Evolutionary conservation across 2,888 invertebrate species (phyloP).

Genomic region (Pseudeuparius sepicola): DNA sequence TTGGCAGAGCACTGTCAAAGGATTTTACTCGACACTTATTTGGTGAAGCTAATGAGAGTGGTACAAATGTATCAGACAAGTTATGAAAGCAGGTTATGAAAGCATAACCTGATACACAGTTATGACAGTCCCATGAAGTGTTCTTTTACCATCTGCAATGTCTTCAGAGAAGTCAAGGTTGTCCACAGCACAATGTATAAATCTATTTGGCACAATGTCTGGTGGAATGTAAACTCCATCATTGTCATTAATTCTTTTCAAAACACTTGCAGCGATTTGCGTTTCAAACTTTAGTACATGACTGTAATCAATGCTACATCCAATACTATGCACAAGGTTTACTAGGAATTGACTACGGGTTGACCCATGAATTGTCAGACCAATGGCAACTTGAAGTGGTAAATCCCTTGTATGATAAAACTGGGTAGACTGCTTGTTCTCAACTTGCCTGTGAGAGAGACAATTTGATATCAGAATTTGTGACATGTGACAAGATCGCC

Average conservation of each 20-base stretch:
- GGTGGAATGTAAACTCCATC: constrained; percentile 7
- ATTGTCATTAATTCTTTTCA: constrained; percentile 7
- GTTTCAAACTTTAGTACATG: constrained; percentile 4
- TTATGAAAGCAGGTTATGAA: too few species aligned
- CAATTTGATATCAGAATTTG: too few species aligned
- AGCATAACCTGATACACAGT: too few species aligned
- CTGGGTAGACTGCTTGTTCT: too few species aligned
- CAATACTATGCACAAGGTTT: constrained; percentile 1
- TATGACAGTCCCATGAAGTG: too few species aligned
- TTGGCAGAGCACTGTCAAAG: too few species aligned
- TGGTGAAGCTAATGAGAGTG: too few species aligned
- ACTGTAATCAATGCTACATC: too few species aligned
- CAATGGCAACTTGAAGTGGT: constrained; percentile 8
- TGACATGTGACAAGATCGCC: too few species aligned
- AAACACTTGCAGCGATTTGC: constrained; percentile 2
- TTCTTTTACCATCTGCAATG: constrained; percentile 9
- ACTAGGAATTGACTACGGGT: constrained; percentile 4
- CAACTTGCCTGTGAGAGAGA: too few species aligned
- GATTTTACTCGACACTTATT: too few species aligned
- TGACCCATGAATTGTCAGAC: constrained; percentile 5
- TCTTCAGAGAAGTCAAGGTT: constrained; percentile 9
- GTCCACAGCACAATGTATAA: constrained; percentile 1
- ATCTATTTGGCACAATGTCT: constrained; percentile 1
- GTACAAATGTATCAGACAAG: too few species aligned
- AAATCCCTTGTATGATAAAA: constrained; percentile 4